Conservation (phyloP, 2,113 vertebrate species). For the Megaceryle torquata region DNA sequence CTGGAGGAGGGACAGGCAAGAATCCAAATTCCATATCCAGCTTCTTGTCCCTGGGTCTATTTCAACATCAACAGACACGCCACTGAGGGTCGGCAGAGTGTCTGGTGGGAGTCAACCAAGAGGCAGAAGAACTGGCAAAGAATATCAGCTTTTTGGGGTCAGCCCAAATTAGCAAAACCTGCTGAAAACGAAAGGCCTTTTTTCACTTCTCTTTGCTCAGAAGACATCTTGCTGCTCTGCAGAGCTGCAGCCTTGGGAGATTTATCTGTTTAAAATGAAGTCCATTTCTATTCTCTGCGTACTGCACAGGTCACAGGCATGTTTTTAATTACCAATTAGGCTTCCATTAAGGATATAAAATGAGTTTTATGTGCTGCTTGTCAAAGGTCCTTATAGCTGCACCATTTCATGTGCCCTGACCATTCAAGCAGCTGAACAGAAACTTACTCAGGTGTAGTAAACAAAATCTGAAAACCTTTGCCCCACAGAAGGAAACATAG, state of each 20-base stretch:
- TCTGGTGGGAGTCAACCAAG: background rate
- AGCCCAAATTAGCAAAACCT: background rate
- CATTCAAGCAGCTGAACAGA: background rate
- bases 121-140: background rate
- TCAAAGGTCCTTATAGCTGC: conserved; percentile 24
- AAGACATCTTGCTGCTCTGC: background rate
- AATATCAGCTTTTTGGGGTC: background rate
- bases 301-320: conserved; percentile 30
- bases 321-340: conserved; percentile 63
- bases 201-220: background rate
- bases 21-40: background rate
- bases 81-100: background rate
- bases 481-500: background rate
- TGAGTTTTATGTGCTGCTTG: conserved; percentile 43
- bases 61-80: background rate
- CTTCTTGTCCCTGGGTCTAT: background rate
- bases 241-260: background rate
- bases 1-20: background rate
- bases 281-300: conserved; percentile 29
- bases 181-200: background rate
- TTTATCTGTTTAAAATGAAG: conserved; percentile 27
- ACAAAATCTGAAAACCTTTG: background rate
- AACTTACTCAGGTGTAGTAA: background rate
- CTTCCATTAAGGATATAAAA: conserved; percentile 56
- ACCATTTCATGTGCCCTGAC: background rate